Conservation (phyloP, 1,140 invertebrate genomes). For the Oscheius sp. region DNA sequence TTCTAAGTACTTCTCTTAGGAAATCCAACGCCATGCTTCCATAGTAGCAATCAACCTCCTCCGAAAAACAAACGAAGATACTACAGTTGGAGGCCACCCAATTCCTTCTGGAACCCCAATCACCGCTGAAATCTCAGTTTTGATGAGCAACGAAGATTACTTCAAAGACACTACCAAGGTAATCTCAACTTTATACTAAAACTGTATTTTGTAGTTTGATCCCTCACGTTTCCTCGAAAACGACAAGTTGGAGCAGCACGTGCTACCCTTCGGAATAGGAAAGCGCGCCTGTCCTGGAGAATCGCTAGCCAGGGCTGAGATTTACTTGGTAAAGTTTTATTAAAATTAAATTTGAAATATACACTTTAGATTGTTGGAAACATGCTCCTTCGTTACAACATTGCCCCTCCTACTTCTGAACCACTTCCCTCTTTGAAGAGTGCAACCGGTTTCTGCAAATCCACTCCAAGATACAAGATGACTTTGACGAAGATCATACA, state of each 20-base stretch:
- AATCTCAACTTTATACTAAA: slow-evolving; percentile 12
- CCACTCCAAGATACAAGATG: no score
- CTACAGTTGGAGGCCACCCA: background rate
- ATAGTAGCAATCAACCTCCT: slow-evolving; percentile 14
- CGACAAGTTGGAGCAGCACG: slow-evolving; percentile 10
- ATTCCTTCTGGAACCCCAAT: background rate
- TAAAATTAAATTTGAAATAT: no score
- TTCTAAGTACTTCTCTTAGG: slow-evolving; percentile 10
- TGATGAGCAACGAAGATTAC: slow-evolving; percentile 3
- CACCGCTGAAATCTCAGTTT: slow-evolving; percentile 7
- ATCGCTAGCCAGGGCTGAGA: slow-evolving; percentile 26
- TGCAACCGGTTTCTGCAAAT: no score
- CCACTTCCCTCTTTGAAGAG: no score
- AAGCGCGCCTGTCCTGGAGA: slow-evolving; percentile 36
- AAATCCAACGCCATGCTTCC: slow-evolving; percentile 13
- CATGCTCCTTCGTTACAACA: background rate
- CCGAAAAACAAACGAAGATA: slow-evolving; percentile 3
- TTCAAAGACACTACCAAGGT: no score
- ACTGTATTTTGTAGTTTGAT: background rate
- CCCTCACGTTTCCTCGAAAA: background rate
- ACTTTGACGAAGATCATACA: no score
- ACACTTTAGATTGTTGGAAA: background rate
- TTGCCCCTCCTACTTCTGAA: no score
- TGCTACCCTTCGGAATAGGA: slow-evolving; percentile 34
- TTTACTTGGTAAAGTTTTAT: slow-evolving; percentile 31